Percentiles rank a stretch among this genome's conserved stretches.
Evolutionary conservation across 2,888 invertebrate species (phyloP).

Genomic region (Limnephilus lunatus): DNA sequence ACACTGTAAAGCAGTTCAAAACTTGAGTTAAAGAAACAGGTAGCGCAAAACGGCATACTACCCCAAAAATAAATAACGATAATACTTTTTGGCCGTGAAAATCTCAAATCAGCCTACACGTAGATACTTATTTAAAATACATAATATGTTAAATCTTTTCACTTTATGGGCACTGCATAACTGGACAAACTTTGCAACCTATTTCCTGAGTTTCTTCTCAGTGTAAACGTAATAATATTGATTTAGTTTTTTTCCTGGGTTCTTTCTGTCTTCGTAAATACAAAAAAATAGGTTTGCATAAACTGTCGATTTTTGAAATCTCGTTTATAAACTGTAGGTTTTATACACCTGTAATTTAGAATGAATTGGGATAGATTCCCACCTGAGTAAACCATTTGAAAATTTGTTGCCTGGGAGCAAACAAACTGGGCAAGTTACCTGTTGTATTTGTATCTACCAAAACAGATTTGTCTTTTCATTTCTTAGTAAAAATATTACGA

Average conservation of each 20-base stretch:
- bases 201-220: background rate
- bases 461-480: background rate
- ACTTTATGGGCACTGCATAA: too few species aligned
- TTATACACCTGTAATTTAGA: background rate
- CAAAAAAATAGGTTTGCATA: background rate
- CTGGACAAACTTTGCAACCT: too few species aligned
- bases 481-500: background rate
- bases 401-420: constrained; percentile 13
- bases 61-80: too few species aligned
- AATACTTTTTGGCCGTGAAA: too few species aligned
- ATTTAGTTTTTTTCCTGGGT: background rate
- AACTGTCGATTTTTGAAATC: too few species aligned
- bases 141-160: too few species aligned
- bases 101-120: too few species aligned
- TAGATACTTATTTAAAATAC: too few species aligned
- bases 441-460: background rate
- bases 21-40: too few species aligned
- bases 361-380: background rate
- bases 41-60: too few species aligned
- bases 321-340: background rate
- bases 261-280: background rate
- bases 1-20: too few species aligned
- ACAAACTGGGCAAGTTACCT: background rate
- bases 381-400: constrained; percentile 23
- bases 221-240: background rate